These are phyloP conservation scores for Ypsolopha scabrella DNA, from an alignment of 2,888 invertebrate species.

Conservation along the genomic window DNA sequence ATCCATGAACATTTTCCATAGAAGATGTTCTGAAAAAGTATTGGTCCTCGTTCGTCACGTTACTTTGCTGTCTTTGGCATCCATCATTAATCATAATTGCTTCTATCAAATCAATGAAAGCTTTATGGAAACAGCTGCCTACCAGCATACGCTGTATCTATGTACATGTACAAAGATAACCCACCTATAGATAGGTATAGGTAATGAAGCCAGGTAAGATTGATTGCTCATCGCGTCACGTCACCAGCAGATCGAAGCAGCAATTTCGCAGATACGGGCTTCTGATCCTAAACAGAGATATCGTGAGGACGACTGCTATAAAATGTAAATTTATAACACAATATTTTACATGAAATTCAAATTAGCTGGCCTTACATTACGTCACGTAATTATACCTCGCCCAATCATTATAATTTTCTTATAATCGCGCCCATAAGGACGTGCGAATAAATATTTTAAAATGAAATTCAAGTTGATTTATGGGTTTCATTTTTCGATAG, in stretches of 20 bases:
- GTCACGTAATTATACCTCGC: conserved; percentile 58
- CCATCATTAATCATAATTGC: too few species aligned
- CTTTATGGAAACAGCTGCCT: too few species aligned
- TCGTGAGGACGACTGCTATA: conserved; percentile 44
- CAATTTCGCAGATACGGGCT: conserved; percentile 42
- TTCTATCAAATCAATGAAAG: too few species aligned
- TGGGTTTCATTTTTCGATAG: conserved; percentile 14
- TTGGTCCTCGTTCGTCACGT: too few species aligned
- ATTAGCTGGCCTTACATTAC: conserved; percentile 56
- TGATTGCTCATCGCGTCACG: conserved; percentile 9
- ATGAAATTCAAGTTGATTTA: conserved; percentile 53
- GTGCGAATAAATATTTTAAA: conserved; percentile 64
- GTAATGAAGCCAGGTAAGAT: conserved; percentile 1
- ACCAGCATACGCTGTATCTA: too few species aligned
- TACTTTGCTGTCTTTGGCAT: too few species aligned
- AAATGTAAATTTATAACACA: conserved; percentile 67
- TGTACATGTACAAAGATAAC: too few species aligned
- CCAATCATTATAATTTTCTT: conserved; percentile 70
- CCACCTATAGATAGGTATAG: too few species aligned
- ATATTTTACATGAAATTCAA: conserved; percentile 66
- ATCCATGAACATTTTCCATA: too few species aligned
- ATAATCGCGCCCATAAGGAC: conserved; percentile 61
- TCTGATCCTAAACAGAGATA: conserved; percentile 61
- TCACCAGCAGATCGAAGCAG: conserved; percentile 31
- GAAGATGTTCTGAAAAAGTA: too few species aligned